Conservation (phyloP, 2,113 vertebrate genomes). For the Halcyon malimbica region DNA sequence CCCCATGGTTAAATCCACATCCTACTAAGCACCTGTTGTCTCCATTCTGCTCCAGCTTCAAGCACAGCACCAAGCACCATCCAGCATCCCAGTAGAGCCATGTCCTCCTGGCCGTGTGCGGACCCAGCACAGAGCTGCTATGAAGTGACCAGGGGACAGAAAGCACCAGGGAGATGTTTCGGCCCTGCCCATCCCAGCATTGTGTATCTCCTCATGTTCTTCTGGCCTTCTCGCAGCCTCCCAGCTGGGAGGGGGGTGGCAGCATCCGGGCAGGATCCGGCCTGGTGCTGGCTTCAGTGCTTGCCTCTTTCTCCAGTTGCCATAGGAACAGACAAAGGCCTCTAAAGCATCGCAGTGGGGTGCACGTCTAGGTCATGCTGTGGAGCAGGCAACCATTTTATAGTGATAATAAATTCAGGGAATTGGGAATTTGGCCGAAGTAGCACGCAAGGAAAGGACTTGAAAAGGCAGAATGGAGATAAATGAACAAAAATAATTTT, state of each 20-base stretch:
- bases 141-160: not conserved
- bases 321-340: conserved; percentile 66
- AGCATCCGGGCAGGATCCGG: not conserved
- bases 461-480: conserved; percentile 55
- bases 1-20: rapidly evolving
- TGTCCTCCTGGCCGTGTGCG: rapidly evolving
- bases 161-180: not conserved
- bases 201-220: rapidly evolving
- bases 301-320: conserved; percentile 50
- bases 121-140: rapidly evolving
- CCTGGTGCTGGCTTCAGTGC: not conserved
- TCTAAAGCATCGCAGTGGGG: conserved; percentile 52
- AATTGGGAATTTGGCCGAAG: conserved; percentile 68
- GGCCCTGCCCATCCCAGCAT: rapidly evolving
- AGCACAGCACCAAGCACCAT: not conserved
- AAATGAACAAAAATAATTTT: conserved; percentile 40
- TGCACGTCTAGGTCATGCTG: conserved; percentile 48
- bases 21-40: rapidly evolving
- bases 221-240: not conserved
- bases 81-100: not conserved
- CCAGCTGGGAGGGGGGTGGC: not conserved
- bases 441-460: not conserved
- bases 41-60: not conserved
- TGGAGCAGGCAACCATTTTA: conserved; percentile 63
- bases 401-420: conserved; percentile 68